Percentiles rank a stretch among this genome's conserved stretches.
phyloP scores from a whole-genome alignment of 2,888 invertebrate species.

The Machimus atricapillus region DNA sequence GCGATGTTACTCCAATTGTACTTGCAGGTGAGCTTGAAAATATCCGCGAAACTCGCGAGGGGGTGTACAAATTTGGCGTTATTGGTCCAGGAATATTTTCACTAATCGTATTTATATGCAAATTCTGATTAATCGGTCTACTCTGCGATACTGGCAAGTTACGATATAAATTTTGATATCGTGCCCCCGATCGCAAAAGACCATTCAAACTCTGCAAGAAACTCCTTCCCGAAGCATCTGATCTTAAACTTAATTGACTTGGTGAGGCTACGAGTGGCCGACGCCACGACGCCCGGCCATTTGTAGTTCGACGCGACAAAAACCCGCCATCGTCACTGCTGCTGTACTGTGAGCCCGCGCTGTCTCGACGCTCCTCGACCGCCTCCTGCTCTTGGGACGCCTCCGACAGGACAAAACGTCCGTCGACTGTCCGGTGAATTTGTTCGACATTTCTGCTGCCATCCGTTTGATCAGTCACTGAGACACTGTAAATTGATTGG shows the following conservation, averaged over 20 bases:
- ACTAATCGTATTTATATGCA: constrained; percentile 60
- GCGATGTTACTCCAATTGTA: constrained; percentile 67
- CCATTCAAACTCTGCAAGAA: constrained; percentile 62
- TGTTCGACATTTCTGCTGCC: constrained; percentile 67
- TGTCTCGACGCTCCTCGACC: constrained; percentile 62
- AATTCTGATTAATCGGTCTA: constrained; percentile 57
- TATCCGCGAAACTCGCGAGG: constrained; percentile 65
- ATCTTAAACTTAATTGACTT: constrained; percentile 72
- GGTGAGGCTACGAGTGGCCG: constrained; percentile 71
- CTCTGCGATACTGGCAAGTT: constrained; percentile 52
- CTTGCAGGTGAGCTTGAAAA: constrained; percentile 74
- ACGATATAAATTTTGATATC: constrained; percentile 58
- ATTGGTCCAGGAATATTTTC: constrained; percentile 50
- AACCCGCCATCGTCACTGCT: constrained; percentile 88
- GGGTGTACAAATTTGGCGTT: constrained; percentile 59
- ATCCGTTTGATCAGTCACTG: constrained; percentile 57
- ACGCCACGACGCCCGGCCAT: constrained; percentile 70
- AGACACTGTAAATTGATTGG: constrained; percentile 61
- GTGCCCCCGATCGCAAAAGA: constrained; percentile 55
- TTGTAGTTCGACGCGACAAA: constrained; percentile 68
- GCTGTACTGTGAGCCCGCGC: constrained; percentile 67
- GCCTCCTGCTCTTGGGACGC: constrained; percentile 50
- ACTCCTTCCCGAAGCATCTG: constrained; percentile 70
- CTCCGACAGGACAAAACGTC: constrained; percentile 72
- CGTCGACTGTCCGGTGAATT: constrained; percentile 77